A percentile compares a stretch with the other conserved stretches of the same genome.
phyloP scores from a whole-genome alignment of 1,140 invertebrate genomes.

The Pseudoatta argentina region DNA sequence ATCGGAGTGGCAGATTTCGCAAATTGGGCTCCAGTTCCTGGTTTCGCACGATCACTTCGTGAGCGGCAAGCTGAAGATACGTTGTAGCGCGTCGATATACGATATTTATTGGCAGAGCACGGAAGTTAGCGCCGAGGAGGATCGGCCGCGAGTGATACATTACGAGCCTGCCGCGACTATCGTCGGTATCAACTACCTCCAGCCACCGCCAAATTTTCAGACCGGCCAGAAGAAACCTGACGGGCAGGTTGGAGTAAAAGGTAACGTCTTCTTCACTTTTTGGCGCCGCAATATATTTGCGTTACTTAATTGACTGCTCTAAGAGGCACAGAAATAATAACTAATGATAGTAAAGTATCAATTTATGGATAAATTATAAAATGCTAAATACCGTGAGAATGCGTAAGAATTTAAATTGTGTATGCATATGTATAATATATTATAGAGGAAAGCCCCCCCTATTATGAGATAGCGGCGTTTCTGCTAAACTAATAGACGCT shows the following conservation, averaged over 20 bases:
- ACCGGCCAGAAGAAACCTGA: slow-evolving; percentile 85
- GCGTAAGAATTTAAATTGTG: too few species aligned
- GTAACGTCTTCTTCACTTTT: slow-evolving; percentile 67
- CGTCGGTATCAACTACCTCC: slow-evolving; percentile 84
- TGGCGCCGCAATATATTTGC: too few species aligned
- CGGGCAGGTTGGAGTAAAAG: slow-evolving; percentile 85
- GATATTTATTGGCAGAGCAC: slow-evolving; percentile 89
- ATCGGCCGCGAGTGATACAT: slow-evolving; percentile 81
- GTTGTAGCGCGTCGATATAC: slow-evolving; percentile 89
- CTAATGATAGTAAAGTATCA: too few species aligned
- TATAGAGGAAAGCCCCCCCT: too few species aligned
- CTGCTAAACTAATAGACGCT: too few species aligned
- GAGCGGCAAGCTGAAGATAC: slow-evolving; percentile 88
- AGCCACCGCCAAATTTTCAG: slow-evolving; percentile 85
- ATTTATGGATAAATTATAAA: too few species aligned
- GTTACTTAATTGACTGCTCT: too few species aligned
- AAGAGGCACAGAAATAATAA: too few species aligned
- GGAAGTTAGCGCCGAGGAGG: slow-evolving; percentile 88
- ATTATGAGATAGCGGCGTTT: too few species aligned
- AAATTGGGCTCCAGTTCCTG: slow-evolving; percentile 87
- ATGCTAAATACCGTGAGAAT: too few species aligned
- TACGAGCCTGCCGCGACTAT: slow-evolving; percentile 81
- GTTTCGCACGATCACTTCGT: slow-evolving; percentile 87
- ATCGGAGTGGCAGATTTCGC: slow-evolving; percentile 79
- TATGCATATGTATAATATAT: too few species aligned